Conservation (phyloP, 2,113 vertebrate genomes). For the Ctenodactylus gundi region DNA sequence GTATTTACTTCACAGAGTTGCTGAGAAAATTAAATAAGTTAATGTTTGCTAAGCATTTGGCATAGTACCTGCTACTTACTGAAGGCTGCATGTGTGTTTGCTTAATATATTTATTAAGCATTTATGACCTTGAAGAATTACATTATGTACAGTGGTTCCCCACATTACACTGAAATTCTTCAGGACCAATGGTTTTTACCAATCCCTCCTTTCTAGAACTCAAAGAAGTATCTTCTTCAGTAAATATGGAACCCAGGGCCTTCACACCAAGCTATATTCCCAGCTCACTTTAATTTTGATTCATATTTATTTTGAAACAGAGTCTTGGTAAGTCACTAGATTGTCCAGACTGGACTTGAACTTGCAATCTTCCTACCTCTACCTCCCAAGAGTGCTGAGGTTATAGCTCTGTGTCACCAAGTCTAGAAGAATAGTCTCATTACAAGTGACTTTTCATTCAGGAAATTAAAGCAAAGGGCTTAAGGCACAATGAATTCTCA, state of each 20-base stretch:
- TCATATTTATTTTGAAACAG: too few species aligned
- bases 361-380: too few species aligned
- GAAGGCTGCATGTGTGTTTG: not conserved
- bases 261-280: too few species aligned
- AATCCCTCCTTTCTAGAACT: not conserved
- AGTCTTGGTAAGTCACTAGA: too few species aligned
- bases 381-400: too few species aligned
- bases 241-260: too few species aligned
- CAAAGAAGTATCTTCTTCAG: not conserved
- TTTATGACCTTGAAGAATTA: not conserved
- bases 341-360: too few species aligned
- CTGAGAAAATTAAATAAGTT: not conserved
- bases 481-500: not conserved
- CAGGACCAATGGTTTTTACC: not conserved
- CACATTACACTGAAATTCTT: not conserved
- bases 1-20: not conserved
- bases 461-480: not conserved
- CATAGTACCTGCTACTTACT: not conserved
- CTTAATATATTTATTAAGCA: slow-evolving; percentile 12
- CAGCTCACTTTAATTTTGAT: too few species aligned
- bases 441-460: slow-evolving; percentile 43
- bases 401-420: too few species aligned
- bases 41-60: not conserved
- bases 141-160: not conserved
- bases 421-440: slow-evolving; percentile 39